Evolutionary conservation across 2,113 vertebrate genomes (phyloP).

Genomic region (Todiramphus saurophagus): DNA sequence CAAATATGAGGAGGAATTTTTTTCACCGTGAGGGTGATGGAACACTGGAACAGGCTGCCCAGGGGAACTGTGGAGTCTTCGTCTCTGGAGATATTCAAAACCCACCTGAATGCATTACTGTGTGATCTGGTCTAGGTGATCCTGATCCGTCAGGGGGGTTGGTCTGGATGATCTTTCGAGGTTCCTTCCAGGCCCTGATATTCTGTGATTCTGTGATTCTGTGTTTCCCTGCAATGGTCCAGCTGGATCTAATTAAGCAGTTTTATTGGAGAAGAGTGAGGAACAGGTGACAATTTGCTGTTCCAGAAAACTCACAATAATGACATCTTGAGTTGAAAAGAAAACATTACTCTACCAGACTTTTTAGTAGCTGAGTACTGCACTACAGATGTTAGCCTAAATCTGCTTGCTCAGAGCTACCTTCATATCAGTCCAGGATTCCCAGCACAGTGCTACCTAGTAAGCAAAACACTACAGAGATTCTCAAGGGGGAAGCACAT

Average conservation of each 20-base stretch:
- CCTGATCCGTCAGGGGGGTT: too few species aligned
- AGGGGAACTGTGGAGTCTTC: too few species aligned
- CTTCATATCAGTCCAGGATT: neutral
- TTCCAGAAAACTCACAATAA: neutral
- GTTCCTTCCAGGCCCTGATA: too few species aligned
- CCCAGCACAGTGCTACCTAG: neutral
- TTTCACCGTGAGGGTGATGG: too few species aligned
- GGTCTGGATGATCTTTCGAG: too few species aligned
- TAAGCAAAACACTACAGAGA: neutral
- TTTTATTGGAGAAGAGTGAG: neutral
- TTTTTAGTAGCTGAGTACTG: neutral
- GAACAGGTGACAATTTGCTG: neutral
- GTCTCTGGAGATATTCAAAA: too few species aligned
- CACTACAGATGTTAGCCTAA: neutral
- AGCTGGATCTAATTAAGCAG: neutral
- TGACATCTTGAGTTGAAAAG: neutral
- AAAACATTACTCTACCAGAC: neutral
- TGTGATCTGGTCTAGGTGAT: too few species aligned
- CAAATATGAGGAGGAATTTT: too few species aligned
- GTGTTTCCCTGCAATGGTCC: neutral
- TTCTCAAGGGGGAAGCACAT: neutral
- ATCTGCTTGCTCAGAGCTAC: neutral
- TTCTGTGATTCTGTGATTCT: too few species aligned
- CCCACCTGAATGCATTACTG: too few species aligned
- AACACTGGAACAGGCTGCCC: too few species aligned